Conservation (phyloP, 2,888 invertebrate species). For the Hydraecia micacea region DNA sequence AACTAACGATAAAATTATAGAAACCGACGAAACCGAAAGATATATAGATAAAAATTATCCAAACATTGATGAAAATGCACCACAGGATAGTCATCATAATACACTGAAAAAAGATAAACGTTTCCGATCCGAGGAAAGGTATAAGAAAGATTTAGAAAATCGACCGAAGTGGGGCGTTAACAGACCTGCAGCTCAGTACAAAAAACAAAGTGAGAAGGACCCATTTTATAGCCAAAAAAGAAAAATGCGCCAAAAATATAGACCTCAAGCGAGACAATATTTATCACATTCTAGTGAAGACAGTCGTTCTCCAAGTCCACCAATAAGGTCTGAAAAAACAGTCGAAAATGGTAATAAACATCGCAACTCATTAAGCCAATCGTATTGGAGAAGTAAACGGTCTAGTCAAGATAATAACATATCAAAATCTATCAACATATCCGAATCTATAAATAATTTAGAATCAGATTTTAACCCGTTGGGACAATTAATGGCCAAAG, state of each 20-base stretch:
- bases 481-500: constrained; percentile 84
- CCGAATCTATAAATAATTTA: constrained; percentile 81
- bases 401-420: constrained; percentile 82
- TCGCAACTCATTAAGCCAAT: constrained; percentile 87
- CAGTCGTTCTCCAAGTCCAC: constrained; percentile 91
- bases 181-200: constrained; percentile 94
- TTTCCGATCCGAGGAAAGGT: constrained; percentile 89
- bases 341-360: constrained; percentile 81
- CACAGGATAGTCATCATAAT: constrained; percentile 86
- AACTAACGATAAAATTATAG: constrained; percentile 78
- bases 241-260: constrained; percentile 92
- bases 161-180: constrained; percentile 94
- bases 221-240: constrained; percentile 94
- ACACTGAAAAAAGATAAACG: constrained; percentile 89
- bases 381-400: constrained; percentile 88
- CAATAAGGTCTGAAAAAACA: constrained; percentile 81
- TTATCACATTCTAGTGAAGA: constrained; percentile 91
- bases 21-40: constrained; percentile 81
- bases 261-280: constrained; percentile 90
- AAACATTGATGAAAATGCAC: constrained; percentile 88
- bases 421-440: constrained; percentile 76
- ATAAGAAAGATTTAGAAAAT: constrained; percentile 91
- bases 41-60: constrained; percentile 89
- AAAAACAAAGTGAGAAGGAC: constrained; percentile 97
- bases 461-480: constrained; percentile 88